Conservation (phyloP, 2,113 vertebrate genomes). For the Leptocoma aspasia region DNA sequence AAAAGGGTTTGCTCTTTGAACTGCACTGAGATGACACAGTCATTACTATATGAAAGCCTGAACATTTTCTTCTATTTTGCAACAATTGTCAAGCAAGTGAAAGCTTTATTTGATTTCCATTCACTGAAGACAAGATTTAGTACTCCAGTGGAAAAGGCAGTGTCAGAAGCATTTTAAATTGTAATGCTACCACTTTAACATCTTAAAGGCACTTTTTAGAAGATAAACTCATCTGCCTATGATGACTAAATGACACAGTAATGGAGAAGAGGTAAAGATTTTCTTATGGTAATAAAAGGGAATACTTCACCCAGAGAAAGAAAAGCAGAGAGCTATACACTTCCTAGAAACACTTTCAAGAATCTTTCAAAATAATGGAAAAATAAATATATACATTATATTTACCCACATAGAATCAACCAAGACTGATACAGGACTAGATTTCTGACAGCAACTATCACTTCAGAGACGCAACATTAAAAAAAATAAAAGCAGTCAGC, state of each 20-base stretch:
- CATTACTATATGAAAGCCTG: slow-evolving; percentile 2
- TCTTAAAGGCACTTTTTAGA: slow-evolving; percentile 48
- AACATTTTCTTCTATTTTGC: slow-evolving; percentile 13
- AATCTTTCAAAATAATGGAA: slow-evolving; percentile 1
- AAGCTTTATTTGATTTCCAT: slow-evolving; percentile 62
- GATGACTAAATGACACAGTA: slow-evolving; percentile 42
- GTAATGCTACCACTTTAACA: slow-evolving; percentile 52
- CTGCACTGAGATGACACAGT: not conserved
- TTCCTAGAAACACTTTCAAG: not conserved
- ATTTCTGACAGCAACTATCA: not conserved
- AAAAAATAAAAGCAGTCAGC: not conserved
- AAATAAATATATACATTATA: not conserved
- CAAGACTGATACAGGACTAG: not conserved
- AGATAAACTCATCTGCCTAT: slow-evolving; percentile 35
- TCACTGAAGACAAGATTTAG: slow-evolving; percentile 40
- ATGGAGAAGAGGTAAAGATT: slow-evolving; percentile 46
- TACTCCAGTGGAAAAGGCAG: slow-evolving; percentile 19
- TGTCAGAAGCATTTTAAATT: slow-evolving; percentile 55
- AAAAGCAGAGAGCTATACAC: not conserved
- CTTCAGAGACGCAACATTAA: not conserved
- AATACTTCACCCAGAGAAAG: not conserved
- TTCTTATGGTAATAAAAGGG: not conserved
- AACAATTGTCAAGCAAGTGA: slow-evolving; percentile 52
- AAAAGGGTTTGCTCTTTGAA: slow-evolving; percentile 25
- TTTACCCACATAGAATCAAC: not conserved